phyloP scores from a whole-genome alignment of 2,888 invertebrate species.

The Acheta domesticus region DNA sequence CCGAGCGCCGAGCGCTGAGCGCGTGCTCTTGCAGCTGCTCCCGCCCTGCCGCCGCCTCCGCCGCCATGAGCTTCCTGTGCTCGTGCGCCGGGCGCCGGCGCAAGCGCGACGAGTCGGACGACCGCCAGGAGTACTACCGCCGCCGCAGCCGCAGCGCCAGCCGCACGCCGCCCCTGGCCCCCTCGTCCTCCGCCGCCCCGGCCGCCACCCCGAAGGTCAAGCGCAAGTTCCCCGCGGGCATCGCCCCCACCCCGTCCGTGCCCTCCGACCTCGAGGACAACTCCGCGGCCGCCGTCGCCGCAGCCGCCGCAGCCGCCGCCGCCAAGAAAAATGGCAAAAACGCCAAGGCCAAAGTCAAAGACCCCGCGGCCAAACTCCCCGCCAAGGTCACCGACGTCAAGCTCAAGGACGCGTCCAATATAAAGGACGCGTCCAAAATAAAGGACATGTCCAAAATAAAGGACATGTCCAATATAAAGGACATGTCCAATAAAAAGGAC shows the following conservation, averaged over 20 bases:
- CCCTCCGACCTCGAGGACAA: not conserved
- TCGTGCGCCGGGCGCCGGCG: slow-evolving; percentile 19
- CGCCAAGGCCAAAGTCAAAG: not conserved
- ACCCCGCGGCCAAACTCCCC: not conserved
- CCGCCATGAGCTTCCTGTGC: slow-evolving; percentile 23
- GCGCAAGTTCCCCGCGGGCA: not conserved
- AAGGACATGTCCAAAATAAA: no score
- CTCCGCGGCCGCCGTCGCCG: not conserved
- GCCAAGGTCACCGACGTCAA: not conserved
- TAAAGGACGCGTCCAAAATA: no score
- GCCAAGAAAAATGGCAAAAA: not conserved
- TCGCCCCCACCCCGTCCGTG: not conserved
- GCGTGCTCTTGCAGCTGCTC: not conserved
- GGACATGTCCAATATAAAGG: no score
- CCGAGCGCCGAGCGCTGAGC: not conserved
- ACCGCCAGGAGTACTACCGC: not conserved
- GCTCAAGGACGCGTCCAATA: not conserved
- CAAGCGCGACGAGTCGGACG: not conserved
- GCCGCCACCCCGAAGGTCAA: not conserved
- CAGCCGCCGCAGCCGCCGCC: no score
- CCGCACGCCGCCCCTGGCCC: not conserved
- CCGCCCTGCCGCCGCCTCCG: not conserved
- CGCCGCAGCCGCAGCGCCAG: not conserved
- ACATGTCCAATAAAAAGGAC: no score
- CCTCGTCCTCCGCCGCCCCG: not conserved